Percentiles rank a stretch among this genome's conserved stretches.
Evolutionary conservation across 2,888 invertebrate genomes (phyloP).

Genomic region (Sinelater perroti): DNA sequence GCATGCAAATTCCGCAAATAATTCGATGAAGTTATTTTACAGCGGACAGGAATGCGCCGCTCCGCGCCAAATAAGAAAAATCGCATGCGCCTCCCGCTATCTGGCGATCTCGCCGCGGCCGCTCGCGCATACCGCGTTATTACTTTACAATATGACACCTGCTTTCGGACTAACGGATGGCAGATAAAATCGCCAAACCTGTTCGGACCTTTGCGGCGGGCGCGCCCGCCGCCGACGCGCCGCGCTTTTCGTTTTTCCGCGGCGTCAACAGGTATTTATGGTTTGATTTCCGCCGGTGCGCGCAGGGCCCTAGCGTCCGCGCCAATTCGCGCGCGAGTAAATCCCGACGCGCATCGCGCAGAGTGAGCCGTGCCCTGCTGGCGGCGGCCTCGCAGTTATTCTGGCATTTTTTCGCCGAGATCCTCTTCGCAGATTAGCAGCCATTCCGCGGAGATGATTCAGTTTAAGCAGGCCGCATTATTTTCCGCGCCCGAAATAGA

Average conservation of each 20-base stretch:
- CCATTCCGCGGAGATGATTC: constrained; percentile 6
- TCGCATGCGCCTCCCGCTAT: constrained; percentile 25
- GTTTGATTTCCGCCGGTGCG: constrained; percentile 6
- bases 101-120: constrained; percentile 28
- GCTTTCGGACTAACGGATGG: constrained; percentile 33
- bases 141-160: constrained; percentile 40
- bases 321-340: constrained; percentile 13
- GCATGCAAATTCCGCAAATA: constrained; percentile 16
- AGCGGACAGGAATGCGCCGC: constrained; percentile 19
- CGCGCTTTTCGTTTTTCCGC: constrained; percentile 27
- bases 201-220: constrained; percentile 29
- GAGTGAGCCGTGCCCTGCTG: neutral
- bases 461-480: neutral
- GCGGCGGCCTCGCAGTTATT: neutral
- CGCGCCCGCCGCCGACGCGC: constrained; percentile 19
- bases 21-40: constrained; percentile 27
- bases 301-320: constrained; percentile 1
- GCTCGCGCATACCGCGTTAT: constrained; percentile 30
- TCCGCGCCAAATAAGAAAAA: constrained; percentile 19
- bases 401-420: neutral
- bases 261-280: constrained; percentile 19
- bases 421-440: constrained; percentile 2
- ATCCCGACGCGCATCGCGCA: constrained; percentile 6
- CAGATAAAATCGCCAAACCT: constrained; percentile 38
- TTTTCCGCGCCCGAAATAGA: neutral